Evolutionary conservation across 2,888 invertebrate species (phyloP).

Genomic region (Pseudococcus longispinus): DNA sequence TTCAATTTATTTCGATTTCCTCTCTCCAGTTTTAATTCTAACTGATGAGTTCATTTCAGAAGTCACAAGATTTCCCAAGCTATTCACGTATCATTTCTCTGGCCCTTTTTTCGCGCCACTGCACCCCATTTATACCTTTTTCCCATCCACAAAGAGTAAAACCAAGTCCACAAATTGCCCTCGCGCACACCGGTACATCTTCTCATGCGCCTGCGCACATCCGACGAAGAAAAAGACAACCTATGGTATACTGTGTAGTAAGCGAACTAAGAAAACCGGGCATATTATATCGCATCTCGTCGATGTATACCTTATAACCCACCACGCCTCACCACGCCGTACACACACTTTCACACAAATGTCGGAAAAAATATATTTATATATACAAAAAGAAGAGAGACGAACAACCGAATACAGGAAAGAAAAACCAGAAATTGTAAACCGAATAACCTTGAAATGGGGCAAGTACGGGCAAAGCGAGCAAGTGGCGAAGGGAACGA

Average conservation of each 20-base stretch:
- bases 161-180: background rate
- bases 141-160: background rate
- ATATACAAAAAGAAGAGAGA: constrained; percentile 13
- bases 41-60: no score
- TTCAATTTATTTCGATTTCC: background rate
- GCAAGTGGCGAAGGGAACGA: constrained; percentile 31
- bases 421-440: constrained; percentile 56
- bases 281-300: background rate
- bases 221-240: background rate
- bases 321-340: background rate
- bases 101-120: no score
- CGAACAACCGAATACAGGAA: constrained; percentile 43
- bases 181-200: background rate
- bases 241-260: background rate
- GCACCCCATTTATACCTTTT: no score
- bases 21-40: no score
- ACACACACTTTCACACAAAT: background rate
- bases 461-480: constrained; percentile 43
- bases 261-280: background rate
- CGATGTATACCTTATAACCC: background rate
- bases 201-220: background rate
- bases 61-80: no score
- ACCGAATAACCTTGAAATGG: constrained; percentile 57
- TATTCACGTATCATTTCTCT: no score
- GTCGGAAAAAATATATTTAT: constrained; percentile 20